These are phyloP conservation scores for Hartigia nigra DNA, from an alignment of 2,888 invertebrate genomes.

Conservation along the genomic window DNA sequence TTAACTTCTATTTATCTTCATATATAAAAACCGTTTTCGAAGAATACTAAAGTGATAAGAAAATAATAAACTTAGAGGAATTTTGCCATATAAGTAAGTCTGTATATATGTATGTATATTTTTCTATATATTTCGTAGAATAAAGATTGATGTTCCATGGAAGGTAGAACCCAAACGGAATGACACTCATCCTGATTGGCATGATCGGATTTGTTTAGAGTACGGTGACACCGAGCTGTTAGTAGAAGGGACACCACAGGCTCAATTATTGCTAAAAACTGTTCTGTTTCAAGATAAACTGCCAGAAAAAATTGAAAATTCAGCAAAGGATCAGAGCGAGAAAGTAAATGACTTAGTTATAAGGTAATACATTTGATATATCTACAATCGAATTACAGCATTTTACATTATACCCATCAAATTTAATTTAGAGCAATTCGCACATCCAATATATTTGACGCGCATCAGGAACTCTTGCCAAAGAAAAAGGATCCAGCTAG, in stretches of 20 bases:
- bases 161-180: conserved; percentile 66
- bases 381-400: conserved; percentile 7
- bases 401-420: conserved; percentile 8
- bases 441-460: conserved; percentile 79
- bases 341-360: conserved; percentile 69
- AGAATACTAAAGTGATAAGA: not conserved
- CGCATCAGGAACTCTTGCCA: conserved; percentile 82
- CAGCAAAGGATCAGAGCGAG: conserved; percentile 61
- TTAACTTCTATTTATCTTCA: conserved; percentile 7
- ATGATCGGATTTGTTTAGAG: conserved; percentile 71
- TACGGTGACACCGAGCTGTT: conserved; percentile 74
- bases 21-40: conserved; percentile 14
- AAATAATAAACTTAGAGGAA: not conserved
- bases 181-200: conserved; percentile 75
- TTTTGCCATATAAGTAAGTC: not conserved
- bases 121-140: not conserved
- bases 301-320: conserved; percentile 71
- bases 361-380: conserved; percentile 67
- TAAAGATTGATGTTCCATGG: conserved; percentile 64
- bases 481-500: conserved; percentile 77
- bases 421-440: conserved; percentile 68
- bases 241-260: conserved; percentile 80
- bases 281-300: conserved; percentile 73
- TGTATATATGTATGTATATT: not conserved
- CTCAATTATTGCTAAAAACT: conserved; percentile 84